Base-by-base conservation (phyloP, 2,888 invertebrate species). In the Cheilosia grossa region DNA sequence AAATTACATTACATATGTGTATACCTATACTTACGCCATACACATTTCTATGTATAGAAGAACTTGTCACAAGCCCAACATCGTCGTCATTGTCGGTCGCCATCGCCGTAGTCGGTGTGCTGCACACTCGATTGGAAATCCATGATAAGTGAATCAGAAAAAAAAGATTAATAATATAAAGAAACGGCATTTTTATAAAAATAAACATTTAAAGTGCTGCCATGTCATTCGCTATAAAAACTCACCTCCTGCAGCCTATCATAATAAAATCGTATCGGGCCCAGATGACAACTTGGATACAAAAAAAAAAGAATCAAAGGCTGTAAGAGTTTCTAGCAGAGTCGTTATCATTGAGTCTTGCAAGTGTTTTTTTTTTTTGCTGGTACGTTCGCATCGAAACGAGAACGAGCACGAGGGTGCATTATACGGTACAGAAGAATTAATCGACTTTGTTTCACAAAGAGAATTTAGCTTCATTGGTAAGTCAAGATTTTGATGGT, bases 161-260 rank as follows among this genome's bases (percentile, higher is more conserved):
- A 61, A 37, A 53, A 37, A 37, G 42, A 24, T 3, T 13, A 24
- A 10, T 4, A 40, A 56, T 15, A 37, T 27, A 17, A 33, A 19
- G 6, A 51, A 42, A n/a, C 27, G 47, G 30, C 44, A 67, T 67
- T 56, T 69, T 69, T 42, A 37, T 37, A 70, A 49, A 59, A 70
- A 64, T 75, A 75, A 40, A 58, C 40, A 53, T 75, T 58, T 75
- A 75, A 75, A 66, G 75, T 75, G 75, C 66, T 75, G 75, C 75
- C 75, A 75, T 66, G 75, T 42, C 56, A 6, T 59, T 49, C 30
- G 42, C 66, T 75, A 67, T 78, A 78, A 69, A 78, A 78, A 78
- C 78, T 53, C 78, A 78, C 78, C 78, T 78, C 78, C 78, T 78
- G 78, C 78, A 49, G 78, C 78, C 78, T 78, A 78, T 78, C 78